A percentile compares a stretch with the other conserved stretches of the same genome.
Conservation (phyloP, 2,113 vertebrate genomes). For the Blennius ocellaris region DNA sequence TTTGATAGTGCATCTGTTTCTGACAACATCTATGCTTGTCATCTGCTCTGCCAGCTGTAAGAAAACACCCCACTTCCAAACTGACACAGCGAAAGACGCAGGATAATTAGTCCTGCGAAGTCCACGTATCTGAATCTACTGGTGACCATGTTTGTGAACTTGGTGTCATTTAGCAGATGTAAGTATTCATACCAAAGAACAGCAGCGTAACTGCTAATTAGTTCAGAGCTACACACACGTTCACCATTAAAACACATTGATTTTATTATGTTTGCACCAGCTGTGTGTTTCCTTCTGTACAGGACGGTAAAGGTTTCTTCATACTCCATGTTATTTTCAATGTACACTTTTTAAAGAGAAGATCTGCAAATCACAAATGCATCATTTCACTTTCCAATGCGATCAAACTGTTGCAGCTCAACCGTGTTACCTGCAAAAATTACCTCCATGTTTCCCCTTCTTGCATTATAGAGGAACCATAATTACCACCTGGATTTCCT, state of each 20-base stretch:
- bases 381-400: no score
- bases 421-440: no score
- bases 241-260: background rate
- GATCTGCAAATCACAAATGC: no score
- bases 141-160: constrained; percentile 26
- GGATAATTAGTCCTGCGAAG: constrained; percentile 19
- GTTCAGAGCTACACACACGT: background rate
- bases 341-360: no score
- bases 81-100: constrained; percentile 24
- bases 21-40: constrained; percentile 28
- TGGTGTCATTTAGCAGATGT: constrained; percentile 12
- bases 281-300: background rate
- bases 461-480: no score
- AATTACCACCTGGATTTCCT: no score
- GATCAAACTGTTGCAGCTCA: no score
- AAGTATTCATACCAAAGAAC: background rate
- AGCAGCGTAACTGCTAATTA: constrained; percentile 9
- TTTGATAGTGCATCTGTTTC: constrained; percentile 40
- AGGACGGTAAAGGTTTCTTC: background rate
- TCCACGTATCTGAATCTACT: constrained; percentile 8
- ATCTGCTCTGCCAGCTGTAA: constrained; percentile 51
- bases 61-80: constrained; percentile 19
- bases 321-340: no score
- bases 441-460: no score
- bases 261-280: background rate